phyloP scores from a whole-genome alignment of 2,113 vertebrate genomes.

The Urocitellus parryii region DNA sequence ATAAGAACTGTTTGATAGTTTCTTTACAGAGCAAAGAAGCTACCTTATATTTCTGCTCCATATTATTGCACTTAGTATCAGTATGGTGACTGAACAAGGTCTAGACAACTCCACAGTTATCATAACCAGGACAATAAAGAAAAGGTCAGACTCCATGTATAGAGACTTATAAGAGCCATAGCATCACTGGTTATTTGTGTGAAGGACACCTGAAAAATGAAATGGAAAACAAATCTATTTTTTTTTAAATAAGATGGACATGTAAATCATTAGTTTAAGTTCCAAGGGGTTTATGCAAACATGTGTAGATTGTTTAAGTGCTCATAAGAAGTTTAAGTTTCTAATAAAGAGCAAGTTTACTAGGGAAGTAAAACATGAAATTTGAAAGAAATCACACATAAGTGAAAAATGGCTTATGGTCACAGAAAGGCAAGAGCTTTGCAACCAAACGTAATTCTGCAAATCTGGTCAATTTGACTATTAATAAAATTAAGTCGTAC shows the following conservation, averaged over 20 bases:
- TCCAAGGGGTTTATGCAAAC: neutral
- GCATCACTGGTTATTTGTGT: neutral
- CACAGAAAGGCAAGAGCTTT: neutral
- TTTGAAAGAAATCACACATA: neutral
- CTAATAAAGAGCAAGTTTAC: neutral
- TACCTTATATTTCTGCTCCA: neutral
- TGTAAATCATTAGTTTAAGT: neutral
- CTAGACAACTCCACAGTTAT: neutral
- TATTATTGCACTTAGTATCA: neutral
- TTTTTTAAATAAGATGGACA: neutral
- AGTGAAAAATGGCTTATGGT: neutral
- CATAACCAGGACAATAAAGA: neutral
- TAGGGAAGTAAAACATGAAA: neutral
- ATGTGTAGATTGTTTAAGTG: neutral
- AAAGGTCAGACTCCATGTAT: neutral
- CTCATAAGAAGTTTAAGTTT: neutral
- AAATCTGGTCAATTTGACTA: neutral
- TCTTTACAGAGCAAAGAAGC: neutral
- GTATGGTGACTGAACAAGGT: neutral
- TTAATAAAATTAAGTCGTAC: neutral
- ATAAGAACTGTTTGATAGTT: neutral
- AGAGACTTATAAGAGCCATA: neutral
- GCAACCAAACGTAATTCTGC: neutral
- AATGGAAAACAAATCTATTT: neutral
- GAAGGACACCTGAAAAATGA: neutral